These are phyloP conservation scores for Carcina quercana DNA, from an alignment of 2,888 invertebrate genomes.

Conservation along the genomic window DNA sequence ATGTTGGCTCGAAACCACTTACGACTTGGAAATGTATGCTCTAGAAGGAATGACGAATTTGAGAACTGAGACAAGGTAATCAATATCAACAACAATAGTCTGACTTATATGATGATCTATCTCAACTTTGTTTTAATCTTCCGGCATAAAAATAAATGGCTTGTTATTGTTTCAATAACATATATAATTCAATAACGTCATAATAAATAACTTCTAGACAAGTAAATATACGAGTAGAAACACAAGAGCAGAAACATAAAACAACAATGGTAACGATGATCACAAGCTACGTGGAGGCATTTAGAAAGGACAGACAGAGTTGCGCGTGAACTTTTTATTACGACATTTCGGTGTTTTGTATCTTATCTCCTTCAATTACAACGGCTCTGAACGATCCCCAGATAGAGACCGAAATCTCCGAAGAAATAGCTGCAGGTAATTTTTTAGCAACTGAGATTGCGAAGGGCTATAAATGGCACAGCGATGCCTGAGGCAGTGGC, in stretches of 20 bases:
- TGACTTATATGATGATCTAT: too few relatives aligned
- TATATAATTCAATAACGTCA: too few relatives aligned
- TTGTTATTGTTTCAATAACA: too few relatives aligned
- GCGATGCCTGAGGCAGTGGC: slow-evolving; percentile 58
- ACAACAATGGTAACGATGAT: slow-evolving; percentile 32
- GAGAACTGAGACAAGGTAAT: too few relatives aligned
- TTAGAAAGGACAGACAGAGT: slow-evolving; percentile 36
- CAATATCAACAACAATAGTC: too few relatives aligned
- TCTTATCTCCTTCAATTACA: slow-evolving; percentile 41
- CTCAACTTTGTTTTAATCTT: too few relatives aligned
- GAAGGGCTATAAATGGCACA: slow-evolving; percentile 64
- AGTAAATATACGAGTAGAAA: too few relatives aligned
- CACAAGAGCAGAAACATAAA: slow-evolving; percentile 18
- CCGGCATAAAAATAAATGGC: too few relatives aligned
- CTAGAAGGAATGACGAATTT: too few relatives aligned
- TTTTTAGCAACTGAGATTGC: slow-evolving; percentile 68
- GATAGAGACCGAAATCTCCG: slow-evolving; percentile 45
- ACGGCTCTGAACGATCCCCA: slow-evolving; percentile 41
- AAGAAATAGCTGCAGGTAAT: slow-evolving; percentile 57
- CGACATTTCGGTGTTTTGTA: slow-evolving; percentile 33
- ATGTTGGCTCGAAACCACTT: slow-evolving; percentile 28
- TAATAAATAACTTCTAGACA: too few relatives aligned
- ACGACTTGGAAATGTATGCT: slow-evolving; percentile 13
- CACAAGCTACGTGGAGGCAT: slow-evolving; percentile 48
- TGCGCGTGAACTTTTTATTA: slow-evolving; percentile 22